phyloP scores from a whole-genome alignment of 2,113 vertebrate genomes.

The Macroglossus sobrinus region DNA sequence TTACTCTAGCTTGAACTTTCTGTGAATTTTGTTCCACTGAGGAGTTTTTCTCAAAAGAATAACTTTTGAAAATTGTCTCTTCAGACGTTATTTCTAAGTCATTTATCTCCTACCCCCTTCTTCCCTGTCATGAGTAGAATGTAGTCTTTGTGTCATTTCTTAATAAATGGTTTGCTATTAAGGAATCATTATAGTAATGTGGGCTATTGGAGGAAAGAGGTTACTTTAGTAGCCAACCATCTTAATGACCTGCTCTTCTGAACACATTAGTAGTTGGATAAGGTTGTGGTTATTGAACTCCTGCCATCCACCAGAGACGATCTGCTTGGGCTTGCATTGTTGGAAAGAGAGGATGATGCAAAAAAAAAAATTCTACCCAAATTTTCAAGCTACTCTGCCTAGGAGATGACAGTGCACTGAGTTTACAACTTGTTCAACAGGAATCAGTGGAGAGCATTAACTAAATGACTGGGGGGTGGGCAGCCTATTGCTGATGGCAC shows the following conservation, averaged over 20 bases:
- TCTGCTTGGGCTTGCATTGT: conserved; percentile 53
- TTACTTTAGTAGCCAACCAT: conserved; percentile 71
- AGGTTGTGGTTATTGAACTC: conserved; percentile 71
- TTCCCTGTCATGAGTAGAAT: conserved; percentile 42
- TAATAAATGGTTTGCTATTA: conserved; percentile 76
- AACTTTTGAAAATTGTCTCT: conserved; percentile 34
- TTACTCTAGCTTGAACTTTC: background rate
- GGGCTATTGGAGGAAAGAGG: conserved; percentile 71
- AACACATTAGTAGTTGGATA: conserved; percentile 73
- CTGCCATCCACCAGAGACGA: conserved; percentile 69
- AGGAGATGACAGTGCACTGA: background rate
- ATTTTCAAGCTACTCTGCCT: conserved; percentile 24
- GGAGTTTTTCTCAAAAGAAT: conserved; percentile 18
- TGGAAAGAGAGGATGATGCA: conserved; percentile 41
- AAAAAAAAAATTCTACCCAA: conserved; percentile 29
- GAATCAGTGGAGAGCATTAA: background rate
- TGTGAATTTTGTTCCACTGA: background rate
- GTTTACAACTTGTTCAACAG: background rate
- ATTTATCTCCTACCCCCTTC: background rate
- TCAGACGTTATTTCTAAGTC: conserved; percentile 40
- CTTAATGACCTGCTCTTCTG: conserved; percentile 69
- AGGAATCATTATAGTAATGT: conserved; percentile 72
- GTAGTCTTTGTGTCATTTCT: conserved; percentile 65
- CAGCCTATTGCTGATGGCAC: background rate
- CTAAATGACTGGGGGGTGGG: background rate